Evolutionary conservation across 2,888 invertebrate genomes (phyloP).

Genomic region (Tetheella fluctuosa): DNA sequence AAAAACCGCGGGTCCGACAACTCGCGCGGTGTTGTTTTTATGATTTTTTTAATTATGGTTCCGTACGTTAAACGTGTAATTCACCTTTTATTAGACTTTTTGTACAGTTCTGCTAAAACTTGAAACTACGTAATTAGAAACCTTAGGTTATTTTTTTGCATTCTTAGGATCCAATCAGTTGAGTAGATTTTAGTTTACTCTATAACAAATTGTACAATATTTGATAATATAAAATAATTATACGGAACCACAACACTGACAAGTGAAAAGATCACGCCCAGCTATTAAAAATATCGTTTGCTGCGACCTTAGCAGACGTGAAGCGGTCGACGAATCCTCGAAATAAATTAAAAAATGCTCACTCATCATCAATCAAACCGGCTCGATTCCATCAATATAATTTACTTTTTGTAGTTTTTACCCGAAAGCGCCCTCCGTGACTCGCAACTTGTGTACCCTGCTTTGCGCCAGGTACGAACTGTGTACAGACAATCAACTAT

Average conservation of each 20-base stretch:
- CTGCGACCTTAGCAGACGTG: slow-evolving; percentile 61
- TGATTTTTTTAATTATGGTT: slow-evolving; percentile 34
- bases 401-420: slow-evolving; percentile 83
- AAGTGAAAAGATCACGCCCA: slow-evolving; percentile 36
- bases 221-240: not conserved
- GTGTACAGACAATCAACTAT: slow-evolving; percentile 11
- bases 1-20: slow-evolving; percentile 45
- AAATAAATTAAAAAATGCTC: slow-evolving; percentile 83
- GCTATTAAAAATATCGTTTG: slow-evolving; percentile 41
- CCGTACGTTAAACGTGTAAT: slow-evolving; percentile 23
- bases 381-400: slow-evolving; percentile 83
- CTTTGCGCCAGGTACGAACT: slow-evolving; percentile 65
- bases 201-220: not conserved
- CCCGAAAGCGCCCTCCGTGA: slow-evolving; percentile 79
- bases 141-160: too few relatives aligned
- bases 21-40: slow-evolving; percentile 41
- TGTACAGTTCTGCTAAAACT: too few relatives aligned
- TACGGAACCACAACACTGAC: slow-evolving; percentile 41
- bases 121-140: too few relatives aligned
- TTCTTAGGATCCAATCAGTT: too few relatives aligned
- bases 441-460: slow-evolving; percentile 64
- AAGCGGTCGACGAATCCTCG: slow-evolving; percentile 70
- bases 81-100: not conserved
- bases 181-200: too few relatives aligned
- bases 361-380: slow-evolving; percentile 83